phyloP scores from a whole-genome alignment of 2,113 vertebrate genomes.

The Barnardius zonarius region DNA sequence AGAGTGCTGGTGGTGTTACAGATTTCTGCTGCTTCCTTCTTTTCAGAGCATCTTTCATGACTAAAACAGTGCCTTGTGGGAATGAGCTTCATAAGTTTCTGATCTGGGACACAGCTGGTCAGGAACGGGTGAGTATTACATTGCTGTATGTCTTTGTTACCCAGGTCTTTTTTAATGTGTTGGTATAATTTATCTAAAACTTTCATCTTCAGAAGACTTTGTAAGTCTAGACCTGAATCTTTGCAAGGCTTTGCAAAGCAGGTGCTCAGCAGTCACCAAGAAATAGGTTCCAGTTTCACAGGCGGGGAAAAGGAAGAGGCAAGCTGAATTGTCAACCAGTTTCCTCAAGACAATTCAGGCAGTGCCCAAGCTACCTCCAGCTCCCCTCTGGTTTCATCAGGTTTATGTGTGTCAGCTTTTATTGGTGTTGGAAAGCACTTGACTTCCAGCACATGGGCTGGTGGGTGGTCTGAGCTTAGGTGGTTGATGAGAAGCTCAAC shows the following conservation, averaged over 20 bases:
- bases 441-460: neutral
- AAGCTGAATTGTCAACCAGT: neutral
- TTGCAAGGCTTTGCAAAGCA: neutral
- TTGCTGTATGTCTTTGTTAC: neutral
- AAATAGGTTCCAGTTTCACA: neutral
- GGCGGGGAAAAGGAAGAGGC: neutral
- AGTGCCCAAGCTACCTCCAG: neutral
- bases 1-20: neutral
- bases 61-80: slow-evolving; percentile 94
- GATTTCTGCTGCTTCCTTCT: neutral
- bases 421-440: neutral
- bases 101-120: slow-evolving; percentile 98
- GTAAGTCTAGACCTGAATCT: neutral
- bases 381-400: neutral
- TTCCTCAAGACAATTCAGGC: neutral
- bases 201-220: neutral
- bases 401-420: neutral
- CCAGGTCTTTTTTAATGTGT: neutral
- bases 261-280: neutral
- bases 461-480: neutral
- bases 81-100: slow-evolving; percentile 98
- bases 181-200: neutral
- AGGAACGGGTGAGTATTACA: slow-evolving; percentile 86
- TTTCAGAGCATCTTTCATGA: slow-evolving; percentile 95
- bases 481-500: neutral